phyloP scores from a whole-genome alignment of 2,113 vertebrate species.

The Nettapus auritus region DNA sequence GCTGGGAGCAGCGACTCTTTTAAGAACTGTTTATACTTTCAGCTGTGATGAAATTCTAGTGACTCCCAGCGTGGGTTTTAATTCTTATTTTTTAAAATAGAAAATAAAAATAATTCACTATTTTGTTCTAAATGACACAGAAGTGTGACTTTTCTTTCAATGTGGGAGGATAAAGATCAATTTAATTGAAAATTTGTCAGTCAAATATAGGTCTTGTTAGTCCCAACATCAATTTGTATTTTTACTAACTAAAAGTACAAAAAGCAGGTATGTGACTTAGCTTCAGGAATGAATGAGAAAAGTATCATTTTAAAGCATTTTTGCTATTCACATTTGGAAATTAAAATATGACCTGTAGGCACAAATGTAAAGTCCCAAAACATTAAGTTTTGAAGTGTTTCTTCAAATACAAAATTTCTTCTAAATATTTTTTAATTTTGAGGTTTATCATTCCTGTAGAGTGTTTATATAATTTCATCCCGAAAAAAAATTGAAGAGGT shows the following conservation, averaged over 20 bases:
- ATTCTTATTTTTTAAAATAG: background rate
- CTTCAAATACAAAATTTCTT: too few relatives aligned
- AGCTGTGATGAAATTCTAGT: background rate
- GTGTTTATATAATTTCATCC: background rate
- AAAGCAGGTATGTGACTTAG: background rate
- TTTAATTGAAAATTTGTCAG: background rate
- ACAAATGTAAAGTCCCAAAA: background rate
- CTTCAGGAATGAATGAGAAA: background rate
- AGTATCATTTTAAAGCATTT: background rate
- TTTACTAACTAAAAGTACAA: background rate
- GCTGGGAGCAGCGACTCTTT: background rate
- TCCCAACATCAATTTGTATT: background rate
- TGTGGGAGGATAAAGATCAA: background rate
- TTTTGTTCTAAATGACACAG: background rate
- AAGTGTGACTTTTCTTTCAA: background rate
- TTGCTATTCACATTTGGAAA: background rate
- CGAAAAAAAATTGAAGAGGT: background rate
- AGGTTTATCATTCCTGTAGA: background rate
- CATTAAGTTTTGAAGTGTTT: background rate
- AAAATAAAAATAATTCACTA: background rate
- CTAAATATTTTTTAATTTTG: background rate
- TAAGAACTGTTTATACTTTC: background rate
- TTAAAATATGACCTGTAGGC: background rate
- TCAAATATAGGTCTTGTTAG: background rate
- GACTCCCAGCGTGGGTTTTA: background rate